Percentiles rank a stretch among this genome's conserved stretches.
Conservation (phyloP, 2,888 invertebrate genomes). For the Eupelmus urozonus region DNA sequence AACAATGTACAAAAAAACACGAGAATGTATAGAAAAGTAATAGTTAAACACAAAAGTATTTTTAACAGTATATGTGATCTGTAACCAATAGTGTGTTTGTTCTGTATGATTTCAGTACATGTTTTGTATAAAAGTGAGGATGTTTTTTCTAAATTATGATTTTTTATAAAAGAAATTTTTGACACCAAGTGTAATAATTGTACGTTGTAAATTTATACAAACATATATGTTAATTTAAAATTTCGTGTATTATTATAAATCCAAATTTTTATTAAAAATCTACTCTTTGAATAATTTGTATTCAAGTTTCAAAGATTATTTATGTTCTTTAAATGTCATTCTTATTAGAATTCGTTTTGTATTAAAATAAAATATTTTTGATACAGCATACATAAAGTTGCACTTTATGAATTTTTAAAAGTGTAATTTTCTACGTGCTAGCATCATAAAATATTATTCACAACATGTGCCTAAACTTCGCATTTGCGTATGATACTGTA, state of each 20-base stretch:
- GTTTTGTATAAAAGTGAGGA: constrained; percentile 9
- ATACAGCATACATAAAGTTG: too few species aligned
- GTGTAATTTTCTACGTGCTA: too few species aligned
- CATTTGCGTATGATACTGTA: too few species aligned
- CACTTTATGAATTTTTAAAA: too few species aligned
- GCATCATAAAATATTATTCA: too few species aligned
- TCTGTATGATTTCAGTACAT: not conserved
- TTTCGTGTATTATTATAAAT: not conserved
- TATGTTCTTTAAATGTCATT: too few species aligned
- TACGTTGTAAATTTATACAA: constrained; percentile 2
- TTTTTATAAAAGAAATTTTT: constrained; percentile 11
- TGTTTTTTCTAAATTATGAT: constrained; percentile 25
- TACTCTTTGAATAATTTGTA: too few species aligned
- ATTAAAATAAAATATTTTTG: too few species aligned
- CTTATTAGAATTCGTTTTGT: too few species aligned
- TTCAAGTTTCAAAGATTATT: too few species aligned
- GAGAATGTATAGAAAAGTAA: constrained; percentile 32
- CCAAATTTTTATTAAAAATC: not conserved
- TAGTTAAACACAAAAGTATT: constrained; percentile 29
- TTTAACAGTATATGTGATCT: constrained; percentile 53
- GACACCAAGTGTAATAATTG: not conserved
- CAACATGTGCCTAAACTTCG: too few species aligned
- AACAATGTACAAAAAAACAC: constrained; percentile 31
- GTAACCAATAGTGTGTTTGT: too few species aligned
- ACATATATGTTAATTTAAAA: not conserved